A percentile compares a stretch with the other conserved stretches of the same genome.
Conservation (phyloP, 2,113 vertebrate genomes). For the Myotis yumanensis region DNA sequence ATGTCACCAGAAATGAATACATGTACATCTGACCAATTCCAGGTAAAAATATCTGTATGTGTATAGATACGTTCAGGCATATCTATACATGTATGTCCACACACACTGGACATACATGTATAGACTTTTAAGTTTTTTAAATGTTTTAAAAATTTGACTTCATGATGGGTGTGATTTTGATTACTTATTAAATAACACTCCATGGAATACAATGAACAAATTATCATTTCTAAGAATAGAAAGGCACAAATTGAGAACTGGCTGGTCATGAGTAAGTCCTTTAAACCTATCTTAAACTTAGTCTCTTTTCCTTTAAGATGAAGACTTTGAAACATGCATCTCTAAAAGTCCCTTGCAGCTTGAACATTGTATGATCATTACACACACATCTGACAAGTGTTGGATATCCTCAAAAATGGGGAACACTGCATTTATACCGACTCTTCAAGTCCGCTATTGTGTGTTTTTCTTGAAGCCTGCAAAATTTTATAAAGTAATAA, state of each 20-base stretch:
- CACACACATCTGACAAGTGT: conserved; percentile 27
- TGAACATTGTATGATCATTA: conserved; percentile 20
- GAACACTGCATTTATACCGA: not conserved
- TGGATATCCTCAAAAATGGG: not conserved
- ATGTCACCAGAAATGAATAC: conserved; percentile 85
- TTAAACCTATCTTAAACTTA: not conserved
- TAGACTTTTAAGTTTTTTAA: not conserved
- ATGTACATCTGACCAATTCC: conserved; percentile 89
- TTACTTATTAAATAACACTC: conserved; percentile 14
- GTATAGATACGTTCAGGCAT: not conserved
- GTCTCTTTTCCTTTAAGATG: conserved; percentile 11
- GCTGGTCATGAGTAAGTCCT: conserved; percentile 27
- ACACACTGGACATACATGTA: not conserved
- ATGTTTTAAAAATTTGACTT: conserved; percentile 53
- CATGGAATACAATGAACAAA: conserved; percentile 43
- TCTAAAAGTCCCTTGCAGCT: not conserved
- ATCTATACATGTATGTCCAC: not conserved
- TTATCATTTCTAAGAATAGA: conserved; percentile 54
- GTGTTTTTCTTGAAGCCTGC: conserved; percentile 38
- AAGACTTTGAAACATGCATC: not conserved
- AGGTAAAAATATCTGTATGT: conserved; percentile 84
- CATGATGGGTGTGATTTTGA: conserved; percentile 5
- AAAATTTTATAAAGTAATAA: conserved; percentile 49
- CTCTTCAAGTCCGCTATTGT: not conserved
- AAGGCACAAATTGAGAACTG: conserved; percentile 37